Evolutionary conservation across 2,797 vertebrate genomes (phyloP).

Genomic region (Rhynchonycteris naso): DNA sequence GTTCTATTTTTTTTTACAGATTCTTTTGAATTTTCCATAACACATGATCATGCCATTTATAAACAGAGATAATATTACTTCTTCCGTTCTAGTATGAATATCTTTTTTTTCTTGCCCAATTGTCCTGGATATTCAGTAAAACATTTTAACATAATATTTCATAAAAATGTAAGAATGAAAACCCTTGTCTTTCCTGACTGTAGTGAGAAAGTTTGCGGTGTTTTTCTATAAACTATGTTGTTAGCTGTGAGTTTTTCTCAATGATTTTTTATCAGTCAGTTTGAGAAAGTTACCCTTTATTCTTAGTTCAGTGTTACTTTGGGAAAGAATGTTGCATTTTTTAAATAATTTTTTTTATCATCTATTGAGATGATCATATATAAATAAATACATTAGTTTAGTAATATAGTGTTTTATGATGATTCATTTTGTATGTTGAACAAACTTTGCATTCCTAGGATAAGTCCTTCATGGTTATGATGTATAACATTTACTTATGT

Average conservation of each 20-base stretch:
- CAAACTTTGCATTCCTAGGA: not conserved
- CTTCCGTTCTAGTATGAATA: not conserved
- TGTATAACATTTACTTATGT: not conserved
- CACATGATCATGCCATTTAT: not conserved
- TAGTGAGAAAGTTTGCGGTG: not conserved
- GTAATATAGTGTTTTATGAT: not conserved
- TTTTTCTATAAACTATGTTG: not conserved
- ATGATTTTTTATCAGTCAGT: not conserved
- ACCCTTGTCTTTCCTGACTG: not conserved
- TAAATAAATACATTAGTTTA: not conserved
- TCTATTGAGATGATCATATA: not conserved
- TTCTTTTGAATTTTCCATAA: not conserved
- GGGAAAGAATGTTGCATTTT: not conserved
- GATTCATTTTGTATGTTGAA: not conserved
- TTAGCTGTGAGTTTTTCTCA: slow-evolving; percentile 15
- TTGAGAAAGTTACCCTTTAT: not conserved
- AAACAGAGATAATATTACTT: not conserved
- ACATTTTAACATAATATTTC: not conserved
- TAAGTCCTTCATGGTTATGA: not conserved
- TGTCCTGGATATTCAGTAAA: not conserved
- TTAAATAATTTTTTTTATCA: not conserved
- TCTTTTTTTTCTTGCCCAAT: not conserved
- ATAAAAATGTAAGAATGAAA: not conserved
- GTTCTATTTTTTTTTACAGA: not conserved
- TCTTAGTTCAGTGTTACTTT: not conserved